phyloP scores from a whole-genome alignment of 2,888 invertebrate species.

The Alentia gelatinosa region DNA sequence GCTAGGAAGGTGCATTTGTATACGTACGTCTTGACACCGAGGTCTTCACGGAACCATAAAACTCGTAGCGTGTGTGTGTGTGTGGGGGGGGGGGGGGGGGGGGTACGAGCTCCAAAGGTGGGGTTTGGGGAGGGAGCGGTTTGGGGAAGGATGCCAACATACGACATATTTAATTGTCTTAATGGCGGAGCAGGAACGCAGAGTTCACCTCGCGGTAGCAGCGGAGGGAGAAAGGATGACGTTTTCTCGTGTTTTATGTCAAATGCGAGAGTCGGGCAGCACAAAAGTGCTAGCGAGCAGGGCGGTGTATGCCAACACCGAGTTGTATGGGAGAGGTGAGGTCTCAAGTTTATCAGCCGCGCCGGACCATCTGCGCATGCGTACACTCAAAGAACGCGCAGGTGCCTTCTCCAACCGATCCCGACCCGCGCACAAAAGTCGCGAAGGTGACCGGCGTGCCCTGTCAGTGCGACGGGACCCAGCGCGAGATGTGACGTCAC shows the following conservation, averaged over 20 bases:
- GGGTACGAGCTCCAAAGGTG: too few relatives aligned
- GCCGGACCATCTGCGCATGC: neutral
- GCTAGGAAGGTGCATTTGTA: too few relatives aligned
- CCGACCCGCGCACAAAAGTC: neutral
- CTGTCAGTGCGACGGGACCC: neutral
- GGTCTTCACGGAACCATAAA: too few relatives aligned
- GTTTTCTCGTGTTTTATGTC: slow-evolving; percentile 17
- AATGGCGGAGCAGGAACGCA: neutral
- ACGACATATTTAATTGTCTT: neutral
- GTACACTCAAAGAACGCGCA: neutral
- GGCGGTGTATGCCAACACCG: neutral
- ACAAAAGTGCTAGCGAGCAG: neutral
- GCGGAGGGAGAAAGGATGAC: neutral
- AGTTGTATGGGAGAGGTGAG: neutral
- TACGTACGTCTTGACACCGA: too few relatives aligned
- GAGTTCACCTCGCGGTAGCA: neutral
- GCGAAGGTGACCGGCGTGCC: neutral
- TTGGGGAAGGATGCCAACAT: neutral
- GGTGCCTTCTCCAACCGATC: neutral
- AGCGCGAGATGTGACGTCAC: neutral
- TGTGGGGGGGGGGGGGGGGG: too few relatives aligned
- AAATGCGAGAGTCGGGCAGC: neutral
- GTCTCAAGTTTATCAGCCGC: neutral
- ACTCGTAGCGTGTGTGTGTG: too few relatives aligned
- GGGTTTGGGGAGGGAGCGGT: too few relatives aligned